Evolutionary conservation across 2,888 invertebrate species (phyloP).

Genomic region (Xylota sylvarum): DNA sequence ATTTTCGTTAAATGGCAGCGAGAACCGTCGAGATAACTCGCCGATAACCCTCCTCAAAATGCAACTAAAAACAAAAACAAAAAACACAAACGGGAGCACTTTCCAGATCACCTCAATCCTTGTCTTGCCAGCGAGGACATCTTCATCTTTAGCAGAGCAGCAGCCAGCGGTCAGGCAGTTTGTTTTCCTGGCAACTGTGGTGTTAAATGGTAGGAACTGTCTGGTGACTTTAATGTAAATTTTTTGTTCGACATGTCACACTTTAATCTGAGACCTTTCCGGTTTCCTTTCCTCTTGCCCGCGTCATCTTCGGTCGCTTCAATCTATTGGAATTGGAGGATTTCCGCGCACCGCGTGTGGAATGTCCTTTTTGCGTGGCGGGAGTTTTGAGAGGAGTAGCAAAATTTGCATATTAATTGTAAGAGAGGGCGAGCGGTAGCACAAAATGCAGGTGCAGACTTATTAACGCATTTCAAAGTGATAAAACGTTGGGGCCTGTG

Average conservation of each 20-base stretch:
- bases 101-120: conserved; percentile 69
- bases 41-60: conserved; percentile 73
- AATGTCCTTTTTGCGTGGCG: conserved; percentile 56
- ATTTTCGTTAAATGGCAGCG: conserved; percentile 73
- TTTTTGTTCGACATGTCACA: conserved; percentile 77
- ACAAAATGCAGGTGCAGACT: conserved; percentile 69
- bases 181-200: conserved; percentile 39
- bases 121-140: conserved; percentile 72
- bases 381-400: neutral
- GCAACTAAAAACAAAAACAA: conserved; percentile 6
- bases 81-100: conserved; percentile 69
- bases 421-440: conserved; percentile 12
- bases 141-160: conserved; percentile 69
- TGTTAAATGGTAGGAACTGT: conserved; percentile 72
- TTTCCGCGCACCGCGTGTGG: conserved; percentile 20
- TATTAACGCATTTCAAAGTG: conserved; percentile 61
- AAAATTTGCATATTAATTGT: conserved; percentile 75
- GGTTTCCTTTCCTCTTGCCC: conserved; percentile 32
- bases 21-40: conserved; percentile 65
- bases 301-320: neutral
- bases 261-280: conserved; percentile 77
- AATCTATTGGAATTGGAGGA: conserved; percentile 22
- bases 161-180: conserved; percentile 52
- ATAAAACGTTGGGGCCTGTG: conserved; percentile 38
- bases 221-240: conserved; percentile 77